These are phyloP conservation scores for Pseudomyrmex flavicornis DNA, from an alignment of 1,140 invertebrate genomes.

Conservation along the genomic window DNA sequence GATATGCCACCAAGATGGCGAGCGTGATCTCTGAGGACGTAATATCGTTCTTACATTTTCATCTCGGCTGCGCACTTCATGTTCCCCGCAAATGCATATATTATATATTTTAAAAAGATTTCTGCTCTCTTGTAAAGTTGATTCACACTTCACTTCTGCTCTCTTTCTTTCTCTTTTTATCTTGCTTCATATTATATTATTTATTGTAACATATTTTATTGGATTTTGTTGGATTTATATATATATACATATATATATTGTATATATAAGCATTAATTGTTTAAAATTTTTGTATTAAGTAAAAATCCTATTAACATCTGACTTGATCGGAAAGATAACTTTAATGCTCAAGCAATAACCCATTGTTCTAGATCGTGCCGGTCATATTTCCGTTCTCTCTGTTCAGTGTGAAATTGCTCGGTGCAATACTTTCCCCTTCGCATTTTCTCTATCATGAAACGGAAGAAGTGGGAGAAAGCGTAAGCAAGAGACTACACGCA, in stretches of 20 bases:
- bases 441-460: conserved; percentile 16
- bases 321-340: conserved; percentile 59
- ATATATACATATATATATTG: background rate
- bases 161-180: no score
- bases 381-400: conserved; percentile 43
- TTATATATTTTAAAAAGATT: conserved; percentile 3
- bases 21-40: conserved; percentile 19
- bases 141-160: no score
- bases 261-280: background rate
- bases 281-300: background rate
- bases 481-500: conserved; percentile 47
- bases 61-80: background rate
- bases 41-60: conserved; percentile 38
- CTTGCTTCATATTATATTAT: background rate
- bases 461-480: background rate
- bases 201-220: background rate
- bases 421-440: conserved; percentile 37
- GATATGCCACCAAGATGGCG: conserved; percentile 14
- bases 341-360: conserved; percentile 11
- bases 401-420: conserved; percentile 62
- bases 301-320: conserved; percentile 53
- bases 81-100: background rate
- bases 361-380: conserved; percentile 40
- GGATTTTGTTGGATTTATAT: background rate
- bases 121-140: background rate